Evolutionary conservation across 1,140 invertebrate genomes (phyloP), one percentile per base, ranked within the genome.

Genomic region (Helicoverpa zea): DNA sequence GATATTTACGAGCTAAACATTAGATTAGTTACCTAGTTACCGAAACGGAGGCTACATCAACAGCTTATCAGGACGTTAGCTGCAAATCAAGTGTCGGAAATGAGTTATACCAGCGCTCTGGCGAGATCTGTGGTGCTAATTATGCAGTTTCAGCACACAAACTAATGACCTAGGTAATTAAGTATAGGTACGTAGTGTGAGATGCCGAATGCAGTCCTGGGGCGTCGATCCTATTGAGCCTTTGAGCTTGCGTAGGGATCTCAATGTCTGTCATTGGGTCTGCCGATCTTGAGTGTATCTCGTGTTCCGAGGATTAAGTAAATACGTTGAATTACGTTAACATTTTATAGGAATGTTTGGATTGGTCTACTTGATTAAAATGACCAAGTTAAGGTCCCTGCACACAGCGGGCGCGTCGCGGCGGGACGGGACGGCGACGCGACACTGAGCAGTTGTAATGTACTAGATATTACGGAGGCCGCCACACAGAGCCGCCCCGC

Each of bases 31-130:
- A 23, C 23, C 23, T 43, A 43, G 35, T 43, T 43, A 43, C 35
- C 49, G 10, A 52, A 52, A 30, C 68, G 68, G 68, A 72, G 47
- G 49, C 49, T 30, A 29, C 68, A 54, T 72, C 49, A 72, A 29
- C 18, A 52, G 68, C 68, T 72, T 72, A 72, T 72, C 68, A 30
- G 18, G 4, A 4, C 23, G 49, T 72, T 68, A 49, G 23, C 49
- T 30, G 68, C 18, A 72, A 72, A 72, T 72, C 68, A 72, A 52
- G 18, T 72, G 68, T 51, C 47, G 68, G 68, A 72, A 72, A 72
- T 72, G 49, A 72, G 68, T 52, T 51, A 51, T 43, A 72, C 49
- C 49, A 72, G 47, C 30, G 14, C 68, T 54, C 16, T n/a, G 4
- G 12, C 4, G 13, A 72, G 68, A 72, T 52, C 68, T 72, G 47